A percentile compares a stretch with the other conserved stretches of the same genome.
These are phyloP conservation scores for Hirtodrosophila alboralis DNA, from an alignment of 2,888 invertebrate species.

Conservation along the genomic window DNA sequence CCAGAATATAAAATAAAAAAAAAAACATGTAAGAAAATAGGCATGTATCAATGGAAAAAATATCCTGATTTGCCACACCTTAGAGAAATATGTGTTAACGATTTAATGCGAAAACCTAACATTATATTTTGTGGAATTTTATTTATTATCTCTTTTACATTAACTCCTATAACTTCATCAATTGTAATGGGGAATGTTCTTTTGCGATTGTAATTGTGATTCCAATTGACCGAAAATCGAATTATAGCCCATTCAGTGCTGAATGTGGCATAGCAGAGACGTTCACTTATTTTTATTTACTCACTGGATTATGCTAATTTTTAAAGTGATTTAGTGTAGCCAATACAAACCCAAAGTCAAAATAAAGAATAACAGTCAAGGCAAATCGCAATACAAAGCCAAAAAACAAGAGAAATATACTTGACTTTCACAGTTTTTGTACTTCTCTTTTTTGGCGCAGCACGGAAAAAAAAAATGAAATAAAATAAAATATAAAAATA, in stretches of 20 bases:
- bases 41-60: too few species aligned
- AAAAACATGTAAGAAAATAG: too few species aligned
- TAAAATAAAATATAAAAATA: conserved; percentile 52
- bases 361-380: conserved; percentile 20
- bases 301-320: conserved; percentile 78
- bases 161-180: too few species aligned
- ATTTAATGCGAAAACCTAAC: too few species aligned
- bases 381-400: conserved; percentile 25
- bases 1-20: not conserved
- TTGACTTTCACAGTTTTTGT: conserved; percentile 35
- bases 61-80: too few species aligned
- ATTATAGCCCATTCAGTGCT: conserved; percentile 43
- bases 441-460: conserved; percentile 23
- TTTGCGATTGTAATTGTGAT: conserved; percentile 29
- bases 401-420: conserved; percentile 8
- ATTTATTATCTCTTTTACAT: too few species aligned
- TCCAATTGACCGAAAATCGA: conserved; percentile 45
- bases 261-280: conserved; percentile 46
- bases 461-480: conserved; percentile 63
- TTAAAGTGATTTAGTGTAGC: conserved; percentile 77
- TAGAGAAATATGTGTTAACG: too few species aligned
- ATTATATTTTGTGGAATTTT: too few species aligned
- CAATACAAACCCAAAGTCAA: conserved; percentile 56
- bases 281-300: conserved; percentile 77
- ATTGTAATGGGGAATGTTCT: too few species aligned